Conservation (phyloP, 2,888 invertebrate genomes). For the Ochropacha duplaris region DNA sequence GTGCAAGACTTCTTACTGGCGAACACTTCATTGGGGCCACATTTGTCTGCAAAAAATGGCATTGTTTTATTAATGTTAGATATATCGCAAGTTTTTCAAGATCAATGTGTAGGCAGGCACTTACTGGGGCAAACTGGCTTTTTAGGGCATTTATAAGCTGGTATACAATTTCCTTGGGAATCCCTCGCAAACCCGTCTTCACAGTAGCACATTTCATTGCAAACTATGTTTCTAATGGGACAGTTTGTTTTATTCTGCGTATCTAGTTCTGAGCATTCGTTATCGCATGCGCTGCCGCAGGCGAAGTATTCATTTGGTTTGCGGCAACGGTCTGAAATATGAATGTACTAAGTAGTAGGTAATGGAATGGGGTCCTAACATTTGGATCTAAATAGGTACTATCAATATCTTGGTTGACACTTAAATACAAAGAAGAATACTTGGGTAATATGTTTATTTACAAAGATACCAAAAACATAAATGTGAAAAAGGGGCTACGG, state of each 20-base stretch:
- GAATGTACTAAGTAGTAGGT: not conserved
- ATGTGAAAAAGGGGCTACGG: too few relatives aligned
- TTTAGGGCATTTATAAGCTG: constrained; percentile 30
- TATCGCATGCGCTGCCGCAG: constrained; percentile 40
- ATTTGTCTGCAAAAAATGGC: constrained; percentile 4
- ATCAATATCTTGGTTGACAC: too few relatives aligned
- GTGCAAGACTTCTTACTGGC: constrained; percentile 32
- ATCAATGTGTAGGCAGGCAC: too few relatives aligned
- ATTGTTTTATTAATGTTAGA: too few relatives aligned
- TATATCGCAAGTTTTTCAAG: too few relatives aligned
- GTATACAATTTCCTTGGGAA: constrained; percentile 30
- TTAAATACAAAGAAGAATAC: too few relatives aligned
- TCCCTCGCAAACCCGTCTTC: constrained; percentile 41
- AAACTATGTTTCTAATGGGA: constrained; percentile 35
- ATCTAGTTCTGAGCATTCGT: constrained; percentile 31
- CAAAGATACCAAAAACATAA: too few relatives aligned
- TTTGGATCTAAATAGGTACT: too few relatives aligned
- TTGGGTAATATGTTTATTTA: too few relatives aligned
- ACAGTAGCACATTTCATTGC: constrained; percentile 44
- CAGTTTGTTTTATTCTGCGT: constrained; percentile 38
- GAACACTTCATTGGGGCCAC: constrained; percentile 28
- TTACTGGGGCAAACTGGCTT: constrained; percentile 3
- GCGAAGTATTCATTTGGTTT: constrained; percentile 23
- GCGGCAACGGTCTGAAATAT: constrained; percentile 30
- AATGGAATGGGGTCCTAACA: too few relatives aligned